A percentile compares a stretch with the other conserved stretches of the same genome.
Evolutionary conservation across 2,113 vertebrate genomes (phyloP).

Genomic region (Bungarus multicinctus): DNA sequence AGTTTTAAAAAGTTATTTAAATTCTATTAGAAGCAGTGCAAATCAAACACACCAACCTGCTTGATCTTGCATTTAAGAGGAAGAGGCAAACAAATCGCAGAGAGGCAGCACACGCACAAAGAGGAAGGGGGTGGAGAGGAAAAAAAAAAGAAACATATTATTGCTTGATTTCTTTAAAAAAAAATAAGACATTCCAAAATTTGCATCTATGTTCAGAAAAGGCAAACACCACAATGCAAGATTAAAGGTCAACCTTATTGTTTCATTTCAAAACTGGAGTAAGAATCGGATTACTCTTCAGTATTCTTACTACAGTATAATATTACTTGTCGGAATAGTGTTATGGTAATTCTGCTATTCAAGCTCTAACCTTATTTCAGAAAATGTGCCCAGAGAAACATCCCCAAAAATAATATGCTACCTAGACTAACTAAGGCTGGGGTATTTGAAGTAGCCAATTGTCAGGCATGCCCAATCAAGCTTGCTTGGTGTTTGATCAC

Average conservation of each 20-base stretch:
- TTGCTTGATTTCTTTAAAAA: constrained; percentile 47
- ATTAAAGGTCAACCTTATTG: constrained; percentile 22
- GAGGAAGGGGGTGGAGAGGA: constrained; percentile 53
- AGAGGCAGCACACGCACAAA: constrained; percentile 76
- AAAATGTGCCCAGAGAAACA: constrained; percentile 54
- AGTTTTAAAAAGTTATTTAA: constrained; percentile 43
- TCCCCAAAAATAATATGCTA: background rate
- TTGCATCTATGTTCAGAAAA: constrained; percentile 31
- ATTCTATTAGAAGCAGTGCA: constrained; percentile 55
- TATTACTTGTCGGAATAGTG: constrained; percentile 32
- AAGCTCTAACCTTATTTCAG: constrained; percentile 51
- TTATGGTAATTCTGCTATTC: constrained; percentile 31
- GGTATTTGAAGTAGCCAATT: constrained; percentile 35
- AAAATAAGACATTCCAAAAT: constrained; percentile 51
- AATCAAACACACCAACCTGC: constrained; percentile 86
- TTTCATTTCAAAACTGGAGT: constrained; percentile 10
- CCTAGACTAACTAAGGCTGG: background rate
- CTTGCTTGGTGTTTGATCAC: constrained; percentile 16
- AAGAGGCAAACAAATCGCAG: constrained; percentile 76
- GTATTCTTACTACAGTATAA: constrained; percentile 16
- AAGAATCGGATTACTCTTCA: constrained; percentile 31
- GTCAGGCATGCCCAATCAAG: background rate
- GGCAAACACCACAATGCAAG: constrained; percentile 36
- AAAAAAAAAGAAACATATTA: constrained; percentile 74
- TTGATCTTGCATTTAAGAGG: constrained; percentile 86